Percentiles rank a stretch among this genome's conserved stretches.
Conservation (phyloP, 2,888 invertebrate species). For the Chrysina gloriosa region DNA sequence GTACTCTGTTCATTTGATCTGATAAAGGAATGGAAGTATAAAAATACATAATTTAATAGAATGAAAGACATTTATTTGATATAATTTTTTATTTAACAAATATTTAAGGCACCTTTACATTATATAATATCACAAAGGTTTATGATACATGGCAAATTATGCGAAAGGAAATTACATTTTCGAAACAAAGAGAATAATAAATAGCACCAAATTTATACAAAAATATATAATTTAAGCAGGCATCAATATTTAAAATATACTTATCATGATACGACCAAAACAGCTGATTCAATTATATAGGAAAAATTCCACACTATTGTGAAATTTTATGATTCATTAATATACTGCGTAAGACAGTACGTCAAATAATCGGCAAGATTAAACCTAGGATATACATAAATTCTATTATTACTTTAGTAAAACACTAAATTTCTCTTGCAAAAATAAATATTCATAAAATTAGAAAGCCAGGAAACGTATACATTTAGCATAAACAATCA, state of each 20-base stretch:
- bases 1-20: not conserved
- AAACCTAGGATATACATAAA: slow-evolving; percentile 18
- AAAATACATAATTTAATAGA: not conserved
- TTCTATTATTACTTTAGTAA: slow-evolving; percentile 11
- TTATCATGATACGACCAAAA: slow-evolving; percentile 5
- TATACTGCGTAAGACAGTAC: not conserved
- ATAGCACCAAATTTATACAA: slow-evolving; percentile 33
- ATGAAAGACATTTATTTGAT: slow-evolving; percentile 7
- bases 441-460: slow-evolving; percentile 26
- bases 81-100: slow-evolving; percentile 44
- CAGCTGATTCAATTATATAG: slow-evolving; percentile 9
- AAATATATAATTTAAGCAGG: slow-evolving; percentile 35
- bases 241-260: slow-evolving; percentile 1
- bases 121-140: slow-evolving; percentile 50
- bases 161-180: slow-evolving; percentile 4
- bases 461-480: slow-evolving; percentile 24
- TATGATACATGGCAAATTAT: slow-evolving; percentile 42
- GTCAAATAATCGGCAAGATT: slow-evolving; percentile 29
- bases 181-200: slow-evolving; percentile 13
- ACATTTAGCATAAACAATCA: not conserved
- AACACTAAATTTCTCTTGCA: slow-evolving; percentile 16
- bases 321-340: slow-evolving; percentile 21
- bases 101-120: slow-evolving; percentile 51
- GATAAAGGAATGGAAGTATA: not conserved
- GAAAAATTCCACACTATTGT: slow-evolving; percentile 14